Base-by-base conservation (phyloP, 2,797 vertebrate genomes). In the Pitangus sulphuratus region DNA sequence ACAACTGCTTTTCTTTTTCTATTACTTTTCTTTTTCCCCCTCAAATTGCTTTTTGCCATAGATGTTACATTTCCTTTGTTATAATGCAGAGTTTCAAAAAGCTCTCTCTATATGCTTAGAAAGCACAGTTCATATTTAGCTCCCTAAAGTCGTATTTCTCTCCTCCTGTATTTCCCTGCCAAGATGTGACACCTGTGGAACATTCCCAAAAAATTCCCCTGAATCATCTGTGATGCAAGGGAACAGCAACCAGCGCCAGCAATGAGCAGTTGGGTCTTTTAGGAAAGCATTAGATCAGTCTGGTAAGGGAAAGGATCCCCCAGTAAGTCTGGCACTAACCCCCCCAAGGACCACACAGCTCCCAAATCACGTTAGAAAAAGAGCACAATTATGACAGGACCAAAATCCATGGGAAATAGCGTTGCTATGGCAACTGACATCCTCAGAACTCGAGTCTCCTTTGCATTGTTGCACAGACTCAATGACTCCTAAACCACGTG, bases 161-260 rank as follows among this genome's bases (percentile, higher is more conserved):
- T 89, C 62, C 61, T 70, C 60, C 78, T 74, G 8, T 66, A 60
- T 45, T 89, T 92, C 56, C 60, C 81, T 93, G 95, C 94, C 94
- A 96, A 94, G 89, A 94, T 40, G 72, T 89, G 91, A 85, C 93
- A 95, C 85, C 87, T 80, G 87, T 92, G 95, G 92, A 96, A 89
- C 9, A 11, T 31, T 94, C 95, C 91, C 84, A 95, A 45, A 94
- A 97, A 95, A 80, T 76, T 87, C 81, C 78, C 84, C 87, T 93
- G 89, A 92, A 96, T 96, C 94, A 92, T 87, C 84, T 72, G 89
- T 83, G 89, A 76, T 72, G 87, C 56, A 16, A 78, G 3, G 11
- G n/a, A 96, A 81, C 80, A 80, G 81, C 16, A 2, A 82, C 80
- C 85, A 95, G 66, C 24, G 0, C 80, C 90, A 90, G 93, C 95